phyloP scores from a whole-genome alignment of 2,888 invertebrate species.

The Subacronicta megacephala region DNA sequence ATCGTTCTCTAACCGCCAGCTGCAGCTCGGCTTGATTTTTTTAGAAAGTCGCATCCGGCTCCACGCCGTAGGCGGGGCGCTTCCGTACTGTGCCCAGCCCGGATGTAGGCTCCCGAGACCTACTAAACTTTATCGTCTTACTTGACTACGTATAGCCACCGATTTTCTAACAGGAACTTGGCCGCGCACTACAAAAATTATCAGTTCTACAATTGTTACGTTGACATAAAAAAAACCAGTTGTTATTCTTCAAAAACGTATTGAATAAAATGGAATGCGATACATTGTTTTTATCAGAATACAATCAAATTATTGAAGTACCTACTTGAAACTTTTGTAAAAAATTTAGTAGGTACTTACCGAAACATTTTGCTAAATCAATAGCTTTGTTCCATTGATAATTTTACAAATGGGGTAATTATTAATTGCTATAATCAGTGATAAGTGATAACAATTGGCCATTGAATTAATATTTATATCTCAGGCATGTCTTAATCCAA shows the following conservation, averaged over 20 bases:
- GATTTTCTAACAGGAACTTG: slow-evolving; percentile 49
- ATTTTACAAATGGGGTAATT: not conserved
- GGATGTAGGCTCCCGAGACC: slow-evolving; percentile 78
- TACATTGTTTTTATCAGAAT: not conserved
- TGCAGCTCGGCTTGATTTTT: slow-evolving; percentile 80
- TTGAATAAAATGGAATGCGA: not conserved
- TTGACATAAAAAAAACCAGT: too few species aligned
- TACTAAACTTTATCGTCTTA: slow-evolving; percentile 66
- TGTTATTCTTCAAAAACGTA: too few species aligned
- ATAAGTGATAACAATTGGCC: slow-evolving; percentile 12
- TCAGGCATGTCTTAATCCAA: slow-evolving; percentile 53
- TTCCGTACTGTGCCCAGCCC: slow-evolving; percentile 77
- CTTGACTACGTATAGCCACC: slow-evolving; percentile 40
- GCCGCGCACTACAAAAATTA: slow-evolving; percentile 26
- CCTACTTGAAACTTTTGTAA: too few species aligned
- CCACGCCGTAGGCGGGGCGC: slow-evolving; percentile 74
- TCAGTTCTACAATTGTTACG: slow-evolving; percentile 1
- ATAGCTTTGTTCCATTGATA: not conserved
- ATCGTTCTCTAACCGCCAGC: slow-evolving; percentile 56
- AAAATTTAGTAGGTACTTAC: too few species aligned
- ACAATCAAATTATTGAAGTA: not conserved
- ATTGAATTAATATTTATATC: slow-evolving; percentile 17
- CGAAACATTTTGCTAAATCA: too few species aligned
- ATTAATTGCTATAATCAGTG: slow-evolving; percentile 1
- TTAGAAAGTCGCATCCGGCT: slow-evolving; percentile 89